Evolutionary conservation across 2,113 vertebrate genomes (phyloP).

Genomic region (Gallinago paraguaiae): DNA sequence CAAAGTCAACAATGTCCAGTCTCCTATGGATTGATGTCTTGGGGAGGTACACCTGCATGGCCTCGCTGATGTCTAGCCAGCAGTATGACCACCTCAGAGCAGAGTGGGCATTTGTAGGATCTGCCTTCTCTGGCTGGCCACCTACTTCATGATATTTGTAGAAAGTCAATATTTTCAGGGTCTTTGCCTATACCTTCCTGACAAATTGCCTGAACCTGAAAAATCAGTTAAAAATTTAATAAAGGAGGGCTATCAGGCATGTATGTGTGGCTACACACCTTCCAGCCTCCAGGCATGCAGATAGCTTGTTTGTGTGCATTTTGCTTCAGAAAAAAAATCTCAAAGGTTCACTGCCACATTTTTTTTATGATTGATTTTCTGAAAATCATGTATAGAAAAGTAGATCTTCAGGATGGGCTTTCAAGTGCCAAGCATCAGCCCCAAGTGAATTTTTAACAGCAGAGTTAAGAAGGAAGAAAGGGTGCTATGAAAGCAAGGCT

Average conservation of each 20-base stretch:
- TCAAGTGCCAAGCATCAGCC: background rate
- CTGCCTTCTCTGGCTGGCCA: background rate
- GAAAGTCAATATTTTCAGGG: background rate
- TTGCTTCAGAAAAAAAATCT: background rate
- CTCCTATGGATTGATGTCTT: background rate
- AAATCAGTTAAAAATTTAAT: background rate
- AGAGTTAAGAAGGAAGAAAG: background rate
- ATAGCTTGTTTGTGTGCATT: rapidly evolving
- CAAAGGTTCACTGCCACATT: background rate
- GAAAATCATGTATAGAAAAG: background rate
- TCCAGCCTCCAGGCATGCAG: background rate
- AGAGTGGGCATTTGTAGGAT: background rate
- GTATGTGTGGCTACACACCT: background rate
- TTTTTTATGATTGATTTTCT: background rate
- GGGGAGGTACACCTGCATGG: background rate
- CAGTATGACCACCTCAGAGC: background rate
- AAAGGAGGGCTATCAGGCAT: background rate
- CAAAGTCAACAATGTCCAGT: background rate
- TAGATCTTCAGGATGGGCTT: background rate
- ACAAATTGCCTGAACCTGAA: background rate
- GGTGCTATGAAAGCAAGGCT: background rate
- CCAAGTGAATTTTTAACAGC: background rate
- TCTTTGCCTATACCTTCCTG: background rate
- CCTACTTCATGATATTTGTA: background rate
- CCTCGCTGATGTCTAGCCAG: background rate